These are phyloP conservation scores for Drosophila lutescens DNA, from an alignment of 2,888 invertebrate species.

Conservation along the genomic window DNA sequence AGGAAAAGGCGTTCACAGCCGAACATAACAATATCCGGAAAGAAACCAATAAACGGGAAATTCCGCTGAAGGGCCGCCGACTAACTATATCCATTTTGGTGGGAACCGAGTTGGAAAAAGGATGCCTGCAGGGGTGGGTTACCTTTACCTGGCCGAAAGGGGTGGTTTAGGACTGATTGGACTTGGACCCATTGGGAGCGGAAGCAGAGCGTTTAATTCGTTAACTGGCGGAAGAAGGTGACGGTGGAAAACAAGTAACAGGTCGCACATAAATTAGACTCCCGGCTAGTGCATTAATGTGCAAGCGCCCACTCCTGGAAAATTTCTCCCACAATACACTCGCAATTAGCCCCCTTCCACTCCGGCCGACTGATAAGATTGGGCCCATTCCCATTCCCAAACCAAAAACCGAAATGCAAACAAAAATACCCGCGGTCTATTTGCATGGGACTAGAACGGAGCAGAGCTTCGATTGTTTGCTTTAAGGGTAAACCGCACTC, in stretches of 20 bases:
- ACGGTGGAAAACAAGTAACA: slow-evolving; percentile 31
- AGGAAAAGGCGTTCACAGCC: slow-evolving; percentile 74
- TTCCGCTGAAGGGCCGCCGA: slow-evolving; percentile 50
- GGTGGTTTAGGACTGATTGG: slow-evolving; percentile 45
- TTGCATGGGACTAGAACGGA: slow-evolving; percentile 43
- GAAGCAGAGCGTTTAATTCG: slow-evolving; percentile 70
- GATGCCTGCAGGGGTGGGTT: slow-evolving; percentile 8
- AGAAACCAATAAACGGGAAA: slow-evolving; percentile 59
- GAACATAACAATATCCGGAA: slow-evolving; percentile 75
- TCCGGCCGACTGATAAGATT: slow-evolving; percentile 49
- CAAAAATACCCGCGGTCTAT: slow-evolving; percentile 38
- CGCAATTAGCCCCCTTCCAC: slow-evolving; percentile 15
- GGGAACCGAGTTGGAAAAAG: slow-evolving; percentile 60
- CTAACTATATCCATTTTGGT: slow-evolving; percentile 48
- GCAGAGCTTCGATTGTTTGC: slow-evolving; percentile 36
- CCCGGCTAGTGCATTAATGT: slow-evolving; percentile 32
- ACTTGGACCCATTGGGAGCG: slow-evolving; percentile 60
- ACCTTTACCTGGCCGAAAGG: slow-evolving; percentile 1
- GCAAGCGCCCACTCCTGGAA: slow-evolving; percentile 11
- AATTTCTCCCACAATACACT: slow-evolving; percentile 11
- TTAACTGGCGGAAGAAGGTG: slow-evolving; percentile 39
- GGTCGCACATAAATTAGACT: slow-evolving; percentile 53
- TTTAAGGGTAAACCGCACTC: slow-evolving; percentile 40
- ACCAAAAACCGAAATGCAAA: slow-evolving; percentile 46
- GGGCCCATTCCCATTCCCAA: slow-evolving; percentile 1